These are phyloP conservation scores for Notodonta ziczac DNA, from an alignment of 2,888 invertebrate species.

Conservation along the genomic window DNA sequence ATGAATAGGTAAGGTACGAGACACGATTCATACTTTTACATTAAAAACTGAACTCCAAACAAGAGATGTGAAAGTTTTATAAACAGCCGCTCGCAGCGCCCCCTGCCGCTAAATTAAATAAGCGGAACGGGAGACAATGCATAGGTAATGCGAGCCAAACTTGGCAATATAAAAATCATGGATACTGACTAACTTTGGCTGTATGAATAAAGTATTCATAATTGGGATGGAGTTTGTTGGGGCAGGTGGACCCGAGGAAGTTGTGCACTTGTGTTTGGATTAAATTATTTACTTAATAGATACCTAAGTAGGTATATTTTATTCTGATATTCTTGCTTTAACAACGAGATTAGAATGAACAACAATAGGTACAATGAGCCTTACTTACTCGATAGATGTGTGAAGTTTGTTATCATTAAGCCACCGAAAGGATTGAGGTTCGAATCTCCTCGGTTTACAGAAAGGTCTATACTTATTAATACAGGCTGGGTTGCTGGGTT, in stretches of 20 bases:
- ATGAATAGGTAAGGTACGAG: conserved; percentile 22
- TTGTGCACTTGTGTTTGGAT: neutral
- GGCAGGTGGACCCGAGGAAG: conserved; percentile 2
- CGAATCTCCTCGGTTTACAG: too few species aligned
- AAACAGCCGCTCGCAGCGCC: conserved; percentile 33
- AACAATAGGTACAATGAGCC: neutral
- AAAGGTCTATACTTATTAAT: too few species aligned
- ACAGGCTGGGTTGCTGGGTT: too few species aligned
- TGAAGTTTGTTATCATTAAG: too few species aligned
- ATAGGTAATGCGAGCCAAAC: conserved; percentile 73
- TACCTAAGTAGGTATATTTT: too few species aligned
- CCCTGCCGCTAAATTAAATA: conserved; percentile 67
- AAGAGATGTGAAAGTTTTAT: conserved; percentile 30
- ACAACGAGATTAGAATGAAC: too few species aligned
- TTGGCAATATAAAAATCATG: conserved; percentile 82
- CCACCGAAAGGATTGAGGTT: too few species aligned
- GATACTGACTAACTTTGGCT: conserved; percentile 61
- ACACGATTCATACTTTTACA: conserved; percentile 25
- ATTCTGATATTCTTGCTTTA: too few species aligned
- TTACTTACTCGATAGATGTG: neutral
- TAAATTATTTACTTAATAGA: neutral
- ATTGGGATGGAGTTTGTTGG: conserved; percentile 39
- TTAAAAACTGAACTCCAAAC: conserved; percentile 36
- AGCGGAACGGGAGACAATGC: conserved; percentile 68
- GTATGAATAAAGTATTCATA: conserved; percentile 79